Evolutionary conservation across 2,113 vertebrate species (phyloP), one percentile per base, ranked within the genome.

Genomic region (Vulpes lagopus): DNA sequence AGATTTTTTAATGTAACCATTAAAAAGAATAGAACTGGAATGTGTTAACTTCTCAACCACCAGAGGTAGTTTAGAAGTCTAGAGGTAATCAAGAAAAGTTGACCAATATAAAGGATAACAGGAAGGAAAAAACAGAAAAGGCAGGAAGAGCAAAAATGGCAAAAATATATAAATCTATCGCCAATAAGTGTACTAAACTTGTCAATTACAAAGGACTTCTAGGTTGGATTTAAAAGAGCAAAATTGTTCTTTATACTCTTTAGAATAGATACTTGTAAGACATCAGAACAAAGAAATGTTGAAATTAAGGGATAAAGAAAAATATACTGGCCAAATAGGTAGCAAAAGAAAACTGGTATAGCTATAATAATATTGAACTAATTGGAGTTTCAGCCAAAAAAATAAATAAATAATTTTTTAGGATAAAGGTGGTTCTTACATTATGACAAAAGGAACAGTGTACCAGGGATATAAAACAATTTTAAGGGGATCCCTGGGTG

Each of bases 221-320:
- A 30, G 20, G 20, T 38, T 91, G 8, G 27, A 20, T 83, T 64
- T 79, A 64, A 91, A 93, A 85, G 49, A 86, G 2, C 11, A 89
- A 94, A 95, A 82, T 0, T 65, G 8, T 78, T 32, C 78, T 62
- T 17, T 86, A n/a, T 55, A 6, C 12, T 96, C 11, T 92, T 92
- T 62, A 82, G 22, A 62, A 78, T 20, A 80, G 59, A 76, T 27
- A 80, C n/a, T 27, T 64, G 38, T 83, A 78, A 95, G 92, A 84
- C 22, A 84, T 27, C 17, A 32, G 17, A 64, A 76, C 30, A 73
- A 92, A 79, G n/a, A 91, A 73, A 79, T 22, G 1, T 74, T 93
- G 32, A 71, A 74, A 91, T 93, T 19, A 82, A 95, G 82, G n/a
- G 23, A 59, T 71, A 19, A 92, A 91, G 30, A 85, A 92, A 86